These are phyloP conservation scores for Apolygus lucorum DNA, from an alignment of 1,140 invertebrate genomes.

Conservation along the genomic window DNA sequence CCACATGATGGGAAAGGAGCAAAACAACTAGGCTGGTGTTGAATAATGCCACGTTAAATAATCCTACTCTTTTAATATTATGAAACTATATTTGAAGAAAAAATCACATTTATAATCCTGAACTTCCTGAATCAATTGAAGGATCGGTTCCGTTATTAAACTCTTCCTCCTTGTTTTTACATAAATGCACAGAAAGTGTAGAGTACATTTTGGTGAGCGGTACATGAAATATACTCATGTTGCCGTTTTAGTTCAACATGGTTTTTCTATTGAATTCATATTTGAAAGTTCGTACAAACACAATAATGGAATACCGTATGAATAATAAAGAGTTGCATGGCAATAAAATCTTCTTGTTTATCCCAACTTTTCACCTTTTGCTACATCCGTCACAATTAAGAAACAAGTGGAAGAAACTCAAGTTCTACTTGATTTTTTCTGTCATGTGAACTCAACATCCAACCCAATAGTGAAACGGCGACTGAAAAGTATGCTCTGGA, in stretches of 20 bases:
- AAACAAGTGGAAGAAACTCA: no score
- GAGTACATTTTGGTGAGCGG: no score
- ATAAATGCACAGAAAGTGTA: no score
- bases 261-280: neutral
- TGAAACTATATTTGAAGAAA: neutral
- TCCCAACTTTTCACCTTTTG: neutral
- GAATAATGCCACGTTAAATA: slow-evolving; percentile 1
- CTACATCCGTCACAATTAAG: neutral
- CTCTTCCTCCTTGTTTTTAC: no score
- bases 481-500: no score
- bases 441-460: no score
- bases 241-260: neutral
- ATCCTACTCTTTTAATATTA: neutral
- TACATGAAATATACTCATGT: no score
- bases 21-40: neutral
- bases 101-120: neutral
- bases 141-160: no score
- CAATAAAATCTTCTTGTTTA: neutral
- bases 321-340: neutral
- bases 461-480: no score
- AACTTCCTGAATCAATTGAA: no score
- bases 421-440: no score
- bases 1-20: neutral
- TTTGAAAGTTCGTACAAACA: neutral
- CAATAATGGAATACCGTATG: neutral